phyloP scores from a whole-genome alignment of 2,888 invertebrate species.

The Dolichomitus sp. region DNA sequence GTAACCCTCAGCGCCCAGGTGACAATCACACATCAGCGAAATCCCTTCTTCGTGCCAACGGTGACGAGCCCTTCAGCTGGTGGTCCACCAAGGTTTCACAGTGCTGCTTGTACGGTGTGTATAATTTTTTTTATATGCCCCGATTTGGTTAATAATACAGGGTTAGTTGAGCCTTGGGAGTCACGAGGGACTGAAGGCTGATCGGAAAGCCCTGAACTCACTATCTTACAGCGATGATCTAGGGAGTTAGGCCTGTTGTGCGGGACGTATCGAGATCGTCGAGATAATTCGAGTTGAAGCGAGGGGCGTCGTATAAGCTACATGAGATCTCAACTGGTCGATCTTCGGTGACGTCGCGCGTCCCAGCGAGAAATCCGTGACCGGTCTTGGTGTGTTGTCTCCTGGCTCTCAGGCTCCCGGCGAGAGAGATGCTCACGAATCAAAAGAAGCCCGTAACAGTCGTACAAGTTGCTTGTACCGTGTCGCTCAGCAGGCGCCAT shows the following conservation, averaged over 20 bases:
- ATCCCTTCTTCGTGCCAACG: slow-evolving; percentile 92
- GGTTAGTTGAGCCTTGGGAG: slow-evolving; percentile 1
- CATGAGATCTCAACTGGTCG: slow-evolving; percentile 83
- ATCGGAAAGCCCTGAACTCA: slow-evolving; percentile 72
- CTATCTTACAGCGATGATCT: slow-evolving; percentile 67
- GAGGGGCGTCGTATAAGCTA: slow-evolving; percentile 74
- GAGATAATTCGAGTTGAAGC: slow-evolving; percentile 73
- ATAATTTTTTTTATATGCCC: not conserved
- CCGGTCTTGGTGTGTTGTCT: slow-evolving; percentile 42
- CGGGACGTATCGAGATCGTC: slow-evolving; percentile 70
- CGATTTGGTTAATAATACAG: slow-evolving; percentile 12
- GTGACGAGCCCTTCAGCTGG: slow-evolving; percentile 88
- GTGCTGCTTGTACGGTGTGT: slow-evolving; percentile 82
- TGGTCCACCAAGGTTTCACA: slow-evolving; percentile 83
- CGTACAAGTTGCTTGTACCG: slow-evolving; percentile 77
- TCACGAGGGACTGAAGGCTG: slow-evolving; percentile 57
- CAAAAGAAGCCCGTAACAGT: slow-evolving; percentile 68
- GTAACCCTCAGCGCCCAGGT: slow-evolving; percentile 94
- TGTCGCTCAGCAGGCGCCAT: slow-evolving; percentile 85
- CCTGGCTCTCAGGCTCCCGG: slow-evolving; percentile 16
- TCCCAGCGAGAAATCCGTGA: slow-evolving; percentile 41
- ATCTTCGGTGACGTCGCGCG: slow-evolving; percentile 76
- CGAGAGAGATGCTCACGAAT: slow-evolving; percentile 29
- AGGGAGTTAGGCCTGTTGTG: slow-evolving; percentile 50
- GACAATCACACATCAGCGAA: slow-evolving; percentile 93